phyloP scores from a whole-genome alignment of 2,888 invertebrate species.

The Idaea aversata region DNA sequence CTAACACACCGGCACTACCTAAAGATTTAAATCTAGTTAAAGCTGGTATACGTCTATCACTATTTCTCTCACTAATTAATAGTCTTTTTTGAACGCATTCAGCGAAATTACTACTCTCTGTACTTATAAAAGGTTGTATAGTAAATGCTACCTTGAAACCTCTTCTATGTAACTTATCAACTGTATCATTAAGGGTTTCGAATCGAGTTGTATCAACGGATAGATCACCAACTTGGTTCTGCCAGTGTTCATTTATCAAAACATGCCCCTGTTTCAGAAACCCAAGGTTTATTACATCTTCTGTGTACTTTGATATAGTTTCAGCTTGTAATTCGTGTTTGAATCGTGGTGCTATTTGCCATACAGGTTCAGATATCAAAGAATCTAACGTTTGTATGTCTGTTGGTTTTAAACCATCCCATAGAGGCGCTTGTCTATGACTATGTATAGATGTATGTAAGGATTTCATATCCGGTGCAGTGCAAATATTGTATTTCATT shows the following conservation, averaged over 20 bases:
- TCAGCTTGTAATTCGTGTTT: constrained; percentile 84
- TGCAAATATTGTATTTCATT: constrained; percentile 92
- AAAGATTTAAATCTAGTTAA: constrained; percentile 90
- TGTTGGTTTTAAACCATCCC: constrained; percentile 90
- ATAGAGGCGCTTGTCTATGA: constrained; percentile 82
- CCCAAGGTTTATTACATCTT: constrained; percentile 88
- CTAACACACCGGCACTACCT: constrained; percentile 90
- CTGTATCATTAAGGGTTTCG: constrained; percentile 87
- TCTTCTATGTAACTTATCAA: constrained; percentile 89
- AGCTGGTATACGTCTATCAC: constrained; percentile 89
- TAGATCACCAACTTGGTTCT: constrained; percentile 91
- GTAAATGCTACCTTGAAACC: constrained; percentile 93
- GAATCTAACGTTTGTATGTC: constrained; percentile 87
- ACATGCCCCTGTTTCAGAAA: constrained; percentile 90
- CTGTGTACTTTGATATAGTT: constrained; percentile 90
- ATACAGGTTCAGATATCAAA: constrained; percentile 90
- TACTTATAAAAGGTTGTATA: constrained; percentile 94
- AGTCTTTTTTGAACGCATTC: constrained; percentile 87
- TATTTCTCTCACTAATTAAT: constrained; percentile 89
- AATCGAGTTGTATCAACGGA: constrained; percentile 89
- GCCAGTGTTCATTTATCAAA: constrained; percentile 90
- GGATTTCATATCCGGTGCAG: constrained; percentile 87
- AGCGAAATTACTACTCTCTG: constrained; percentile 90
- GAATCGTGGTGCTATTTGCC: constrained; percentile 88
- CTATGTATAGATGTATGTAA: constrained; percentile 89